These are phyloP conservation scores for Pempheris klunzingeri DNA, from an alignment of 2,797 vertebrate genomes.

Conservation along the genomic window DNA sequence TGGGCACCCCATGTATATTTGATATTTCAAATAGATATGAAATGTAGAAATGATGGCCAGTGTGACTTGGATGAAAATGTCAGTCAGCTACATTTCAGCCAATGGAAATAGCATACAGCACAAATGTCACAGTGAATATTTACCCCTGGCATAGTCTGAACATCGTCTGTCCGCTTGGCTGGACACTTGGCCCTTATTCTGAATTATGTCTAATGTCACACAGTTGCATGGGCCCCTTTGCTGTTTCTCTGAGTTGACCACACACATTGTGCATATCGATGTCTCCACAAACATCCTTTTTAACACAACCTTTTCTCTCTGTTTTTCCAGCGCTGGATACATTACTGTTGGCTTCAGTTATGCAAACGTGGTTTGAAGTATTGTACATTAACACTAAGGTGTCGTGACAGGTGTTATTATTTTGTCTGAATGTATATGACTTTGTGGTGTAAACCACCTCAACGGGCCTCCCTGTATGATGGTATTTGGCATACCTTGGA, in stretches of 20 bases:
- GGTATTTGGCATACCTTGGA: slow-evolving; percentile 57
- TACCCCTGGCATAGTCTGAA: slow-evolving; percentile 73
- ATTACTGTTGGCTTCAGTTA: slow-evolving; percentile 45
- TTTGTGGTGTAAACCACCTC: slow-evolving; percentile 43
- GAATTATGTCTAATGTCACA: slow-evolving; percentile 80
- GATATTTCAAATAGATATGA: slow-evolving; percentile 70
- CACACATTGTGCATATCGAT: slow-evolving; percentile 30
- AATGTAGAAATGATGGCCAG: slow-evolving; percentile 62
- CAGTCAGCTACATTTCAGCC: slow-evolving; percentile 70
- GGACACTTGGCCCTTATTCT: slow-evolving; percentile 77
- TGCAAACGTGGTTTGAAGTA: slow-evolving; percentile 55
- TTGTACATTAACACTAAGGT: slow-evolving; percentile 53
- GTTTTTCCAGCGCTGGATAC: slow-evolving; percentile 14
- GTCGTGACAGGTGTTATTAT: slow-evolving; percentile 78
- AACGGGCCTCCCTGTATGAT: slow-evolving; percentile 44
- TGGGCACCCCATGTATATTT: slow-evolving; percentile 17
- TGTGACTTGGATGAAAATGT: slow-evolving; percentile 77
- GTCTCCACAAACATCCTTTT: slow-evolving; percentile 34
- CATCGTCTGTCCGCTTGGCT: slow-evolving; percentile 77
- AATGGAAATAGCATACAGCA: slow-evolving; percentile 69
- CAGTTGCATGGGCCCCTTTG: slow-evolving; percentile 63
- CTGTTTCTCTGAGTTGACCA: slow-evolving; percentile 63
- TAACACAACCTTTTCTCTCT: slow-evolving; percentile 33
- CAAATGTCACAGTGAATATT: slow-evolving; percentile 84
- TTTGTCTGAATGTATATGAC: slow-evolving; percentile 64